These are phyloP conservation scores for Anguilla rostrata DNA, from an alignment of 2,113 vertebrate species.

Conservation along the genomic window DNA sequence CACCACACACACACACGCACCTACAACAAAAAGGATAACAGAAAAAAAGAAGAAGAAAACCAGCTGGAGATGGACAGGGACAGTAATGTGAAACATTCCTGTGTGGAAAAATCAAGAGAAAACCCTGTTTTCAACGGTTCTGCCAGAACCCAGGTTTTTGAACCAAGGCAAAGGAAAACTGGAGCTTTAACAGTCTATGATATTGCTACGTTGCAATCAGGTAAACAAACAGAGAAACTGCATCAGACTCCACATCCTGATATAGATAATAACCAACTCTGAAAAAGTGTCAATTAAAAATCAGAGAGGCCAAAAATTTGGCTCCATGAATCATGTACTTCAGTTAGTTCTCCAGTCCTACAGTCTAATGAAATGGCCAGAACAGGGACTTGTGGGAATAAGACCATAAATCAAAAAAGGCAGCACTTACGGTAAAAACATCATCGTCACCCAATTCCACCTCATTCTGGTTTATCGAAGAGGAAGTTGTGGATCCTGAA, in stretches of 20 bases:
- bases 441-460: conserved; percentile 89
- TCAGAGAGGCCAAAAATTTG: too few relatives aligned
- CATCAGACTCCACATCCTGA: neutral
- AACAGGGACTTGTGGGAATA: neutral
- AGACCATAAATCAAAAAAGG: neutral
- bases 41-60: conserved; percentile 1
- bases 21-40: neutral
- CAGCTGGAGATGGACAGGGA: neutral
- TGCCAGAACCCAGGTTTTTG: neutral
- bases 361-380: neutral
- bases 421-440: conserved; percentile 85
- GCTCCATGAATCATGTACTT: too few relatives aligned
- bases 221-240: neutral
- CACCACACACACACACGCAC: too few relatives aligned
- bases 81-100: neutral
- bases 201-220: neutral
- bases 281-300: too few relatives aligned
- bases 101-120: neutral
- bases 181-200: neutral
- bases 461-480: conserved; percentile 89
- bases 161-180: neutral
- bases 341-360: too few relatives aligned
- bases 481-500: conserved; percentile 89
- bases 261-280: too few relatives aligned
- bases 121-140: neutral